phyloP scores from a whole-genome alignment of 2,113 vertebrate genomes.

The Desmodus rotundus region DNA sequence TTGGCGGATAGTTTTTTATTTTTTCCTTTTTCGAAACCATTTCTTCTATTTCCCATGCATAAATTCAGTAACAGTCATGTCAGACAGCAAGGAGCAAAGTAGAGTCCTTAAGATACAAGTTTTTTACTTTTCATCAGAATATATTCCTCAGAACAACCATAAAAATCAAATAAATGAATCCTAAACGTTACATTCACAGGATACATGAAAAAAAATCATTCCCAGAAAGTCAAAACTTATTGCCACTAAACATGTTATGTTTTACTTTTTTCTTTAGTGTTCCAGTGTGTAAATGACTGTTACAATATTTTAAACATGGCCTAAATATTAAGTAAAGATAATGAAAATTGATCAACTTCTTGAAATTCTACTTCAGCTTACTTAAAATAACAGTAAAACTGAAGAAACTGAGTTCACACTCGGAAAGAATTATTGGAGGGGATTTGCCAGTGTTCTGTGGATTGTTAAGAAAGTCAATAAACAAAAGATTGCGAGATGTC shows the following conservation, averaged over 20 bases:
- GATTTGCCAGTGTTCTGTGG: neutral
- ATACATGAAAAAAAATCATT: neutral
- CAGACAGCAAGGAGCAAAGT: neutral
- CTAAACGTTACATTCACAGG: neutral
- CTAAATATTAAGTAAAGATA: neutral
- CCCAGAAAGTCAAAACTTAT: neutral
- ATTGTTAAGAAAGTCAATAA: neutral
- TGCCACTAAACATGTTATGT: neutral
- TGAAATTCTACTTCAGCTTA: constrained; percentile 16
- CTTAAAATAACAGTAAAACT: neutral
- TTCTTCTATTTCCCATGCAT: neutral
- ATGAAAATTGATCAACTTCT: neutral
- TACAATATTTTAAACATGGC: neutral
- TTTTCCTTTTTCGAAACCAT: neutral
- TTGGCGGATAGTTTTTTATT: neutral
- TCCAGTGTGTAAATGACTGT: neutral
- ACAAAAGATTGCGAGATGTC: neutral
- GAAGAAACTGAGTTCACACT: neutral
- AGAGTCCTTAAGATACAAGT: neutral
- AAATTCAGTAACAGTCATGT: neutral
- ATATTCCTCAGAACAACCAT: neutral
- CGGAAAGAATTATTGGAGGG: neutral
- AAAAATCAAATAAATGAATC: neutral
- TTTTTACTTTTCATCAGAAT: neutral
- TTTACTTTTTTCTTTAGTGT: neutral